Evolutionary conservation across 1,140 invertebrate species (phyloP).

Genomic region (Dolichoris vasculosae): DNA sequence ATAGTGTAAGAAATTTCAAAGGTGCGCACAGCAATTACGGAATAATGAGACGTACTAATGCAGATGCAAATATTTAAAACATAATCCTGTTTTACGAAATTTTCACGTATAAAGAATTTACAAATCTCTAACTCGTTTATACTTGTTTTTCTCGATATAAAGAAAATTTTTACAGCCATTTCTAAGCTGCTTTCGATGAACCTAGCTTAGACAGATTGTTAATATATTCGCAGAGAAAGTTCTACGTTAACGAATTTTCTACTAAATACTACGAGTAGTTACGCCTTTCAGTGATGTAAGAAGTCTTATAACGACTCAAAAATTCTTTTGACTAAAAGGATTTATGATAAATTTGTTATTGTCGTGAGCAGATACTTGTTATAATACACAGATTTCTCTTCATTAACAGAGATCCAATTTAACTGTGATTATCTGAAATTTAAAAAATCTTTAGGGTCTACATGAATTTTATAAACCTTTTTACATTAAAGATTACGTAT

Average conservation of each 20-base stretch:
- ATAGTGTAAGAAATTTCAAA: slow-evolving; percentile 2
- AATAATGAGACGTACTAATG: slow-evolving; percentile 33
- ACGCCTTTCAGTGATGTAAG: too few species aligned
- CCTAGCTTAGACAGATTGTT: too few species aligned
- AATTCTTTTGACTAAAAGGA: background rate
- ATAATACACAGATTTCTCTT: too few species aligned
- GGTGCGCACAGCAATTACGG: slow-evolving; percentile 9
- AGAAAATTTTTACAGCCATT: background rate
- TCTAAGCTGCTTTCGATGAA: background rate
- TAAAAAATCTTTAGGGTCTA: background rate
- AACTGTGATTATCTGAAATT: background rate
- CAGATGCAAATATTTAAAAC: slow-evolving; percentile 20
- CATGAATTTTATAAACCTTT: too few species aligned
- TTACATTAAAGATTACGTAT: background rate
- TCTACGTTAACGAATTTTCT: background rate
- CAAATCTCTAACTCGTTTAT: background rate
- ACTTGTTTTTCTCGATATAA: background rate
- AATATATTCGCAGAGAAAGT: background rate
- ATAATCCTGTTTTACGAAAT: slow-evolving; percentile 25
- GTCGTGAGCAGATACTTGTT: background rate
- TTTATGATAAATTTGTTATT: background rate
- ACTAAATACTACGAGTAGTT: too few species aligned
- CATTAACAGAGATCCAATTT: too few species aligned
- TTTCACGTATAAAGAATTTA: background rate
- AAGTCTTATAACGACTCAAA: too few species aligned